Evolutionary conservation across 2,113 vertebrate species (phyloP).

Genomic region (Cebidichthys violaceus): DNA sequence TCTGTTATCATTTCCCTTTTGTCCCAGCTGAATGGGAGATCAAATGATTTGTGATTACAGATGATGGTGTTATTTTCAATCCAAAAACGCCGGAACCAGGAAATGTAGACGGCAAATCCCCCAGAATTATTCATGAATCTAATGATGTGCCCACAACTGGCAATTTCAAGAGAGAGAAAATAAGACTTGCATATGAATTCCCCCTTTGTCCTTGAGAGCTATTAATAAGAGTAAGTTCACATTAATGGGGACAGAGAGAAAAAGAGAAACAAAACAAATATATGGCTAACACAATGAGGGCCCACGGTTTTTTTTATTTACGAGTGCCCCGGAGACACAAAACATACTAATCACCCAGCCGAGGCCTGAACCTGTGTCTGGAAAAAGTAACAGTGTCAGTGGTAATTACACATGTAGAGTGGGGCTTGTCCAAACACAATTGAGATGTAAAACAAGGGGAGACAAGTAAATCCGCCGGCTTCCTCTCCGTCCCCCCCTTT

Average conservation of each 20-base stretch:
- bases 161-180: slow-evolving; percentile 72
- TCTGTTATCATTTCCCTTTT: slow-evolving; percentile 72
- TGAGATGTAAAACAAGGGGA: slow-evolving; percentile 79
- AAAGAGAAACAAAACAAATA: slow-evolving; percentile 76
- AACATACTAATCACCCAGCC: slow-evolving; percentile 77
- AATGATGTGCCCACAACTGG: slow-evolving; percentile 76
- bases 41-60: slow-evolving; percentile 77
- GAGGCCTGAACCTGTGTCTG: slow-evolving; percentile 71
- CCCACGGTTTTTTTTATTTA: slow-evolving; percentile 73
- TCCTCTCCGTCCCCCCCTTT: slow-evolving; percentile 50
- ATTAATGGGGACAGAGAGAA: slow-evolving; percentile 71
- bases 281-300: slow-evolving; percentile 64
- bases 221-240: slow-evolving; percentile 78
- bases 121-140: slow-evolving; percentile 77
- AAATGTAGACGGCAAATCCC: slow-evolving; percentile 72
- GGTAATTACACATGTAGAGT: slow-evolving; percentile 82
- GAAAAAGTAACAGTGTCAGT: slow-evolving; percentile 79
- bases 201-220: slow-evolving; percentile 79
- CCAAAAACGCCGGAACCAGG: slow-evolving; percentile 67
- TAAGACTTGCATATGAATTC: slow-evolving; percentile 68
- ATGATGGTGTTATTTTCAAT: slow-evolving; percentile 71
- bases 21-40: slow-evolving; percentile 76
- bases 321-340: slow-evolving; percentile 69
- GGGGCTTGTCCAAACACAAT: slow-evolving; percentile 80
- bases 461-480: slow-evolving; percentile 71